phyloP scores from a whole-genome alignment of 2,888 invertebrate species.

The Microdon myrmicae region DNA sequence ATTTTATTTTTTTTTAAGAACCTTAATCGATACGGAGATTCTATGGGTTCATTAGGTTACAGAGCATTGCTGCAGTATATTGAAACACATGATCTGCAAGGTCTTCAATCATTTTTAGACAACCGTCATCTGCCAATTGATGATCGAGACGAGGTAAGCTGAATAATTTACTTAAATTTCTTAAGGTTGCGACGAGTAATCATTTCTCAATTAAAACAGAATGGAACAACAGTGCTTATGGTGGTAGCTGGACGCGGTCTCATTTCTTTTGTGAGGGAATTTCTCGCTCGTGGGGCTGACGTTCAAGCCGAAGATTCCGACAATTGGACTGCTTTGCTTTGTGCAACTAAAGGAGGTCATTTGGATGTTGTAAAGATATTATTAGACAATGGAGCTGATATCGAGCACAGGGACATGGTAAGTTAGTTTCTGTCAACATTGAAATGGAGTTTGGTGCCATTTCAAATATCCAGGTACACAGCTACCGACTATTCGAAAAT shows the following conservation, averaged over 20 bases:
- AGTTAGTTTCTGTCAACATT: slow-evolving; percentile 56
- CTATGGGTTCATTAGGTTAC: slow-evolving; percentile 91
- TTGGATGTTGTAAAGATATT: slow-evolving; percentile 82
- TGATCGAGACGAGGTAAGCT: slow-evolving; percentile 84
- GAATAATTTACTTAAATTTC: not conserved
- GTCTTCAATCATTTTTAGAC: slow-evolving; percentile 83
- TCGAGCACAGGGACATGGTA: slow-evolving; percentile 90
- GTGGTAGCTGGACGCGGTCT: slow-evolving; percentile 89
- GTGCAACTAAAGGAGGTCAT: slow-evolving; percentile 91
- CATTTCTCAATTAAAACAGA: slow-evolving; percentile 70
- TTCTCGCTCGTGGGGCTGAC: slow-evolving; percentile 92
- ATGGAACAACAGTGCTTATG: slow-evolving; percentile 94
- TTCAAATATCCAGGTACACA: too few relatives aligned
- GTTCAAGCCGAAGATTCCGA: slow-evolving; percentile 91
- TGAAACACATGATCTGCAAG: slow-evolving; percentile 81
- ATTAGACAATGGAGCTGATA: slow-evolving; percentile 83
- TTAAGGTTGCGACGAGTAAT: slow-evolving; percentile 11
- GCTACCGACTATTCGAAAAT: too few relatives aligned
- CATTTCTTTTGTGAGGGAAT: slow-evolving; percentile 81
- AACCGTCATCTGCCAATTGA: slow-evolving; percentile 85
- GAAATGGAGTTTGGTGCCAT: too few relatives aligned
- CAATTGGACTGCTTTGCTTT: slow-evolving; percentile 91
- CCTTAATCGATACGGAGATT: slow-evolving; percentile 84
- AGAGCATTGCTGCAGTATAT: slow-evolving; percentile 83
- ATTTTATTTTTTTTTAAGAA: slow-evolving; percentile 70